Base-by-base conservation (phyloP, 92 coral and sea anemone species). In the Hydrozoanthus gracilis region DNA sequence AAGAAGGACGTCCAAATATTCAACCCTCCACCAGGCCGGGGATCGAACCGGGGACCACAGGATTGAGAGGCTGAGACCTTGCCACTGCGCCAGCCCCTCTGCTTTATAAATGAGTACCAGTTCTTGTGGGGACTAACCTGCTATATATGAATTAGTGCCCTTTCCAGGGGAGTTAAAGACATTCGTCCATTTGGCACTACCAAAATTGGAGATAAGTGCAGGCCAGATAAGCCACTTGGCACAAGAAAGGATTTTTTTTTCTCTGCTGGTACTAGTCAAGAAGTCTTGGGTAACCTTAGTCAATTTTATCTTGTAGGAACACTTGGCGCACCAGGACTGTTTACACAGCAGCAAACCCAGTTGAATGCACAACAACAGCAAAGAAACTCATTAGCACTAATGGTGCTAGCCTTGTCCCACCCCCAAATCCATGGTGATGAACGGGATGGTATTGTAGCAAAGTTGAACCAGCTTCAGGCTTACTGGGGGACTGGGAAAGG, bases 401-500 rank as follows among this genome's bases (percentile, higher is more conserved):
- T 91, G 91, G 88, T 89, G 55, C 90, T 93, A 49, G 98, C 95
- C 11, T 82, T 96, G 47, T 91, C 99, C 18, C 93, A 90, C 48
- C 99, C 99, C 49, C 98, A 96, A 88, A 93, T 96, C 62, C 83
- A 95, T 85, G 96, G 98, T 55, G 99, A 96, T 90, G 99, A 96
- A 72, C 89, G 99, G 45, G 99, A 96, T 90, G 95, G 98, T 1
- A 96, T 96, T 20, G 91, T 96, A 85, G 99, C 99, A 4, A 96
- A 95, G 87, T 88, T 96, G 67, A 96, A 96, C 84, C 98, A 96
- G 90, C 82, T 96, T 47, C 99, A 96, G 77, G 98, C 98, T 4
- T 93, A 93, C 90, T 95, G 98, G 95, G 99, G 99, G 7, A 94
- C 95, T 45, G 99, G 99, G 4, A 93, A 94, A 79, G 99, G 99